Conservation (phyloP, 37 sponge, comb jelly and placozoan species). For the Mnemiopsis leidyi region DNA sequence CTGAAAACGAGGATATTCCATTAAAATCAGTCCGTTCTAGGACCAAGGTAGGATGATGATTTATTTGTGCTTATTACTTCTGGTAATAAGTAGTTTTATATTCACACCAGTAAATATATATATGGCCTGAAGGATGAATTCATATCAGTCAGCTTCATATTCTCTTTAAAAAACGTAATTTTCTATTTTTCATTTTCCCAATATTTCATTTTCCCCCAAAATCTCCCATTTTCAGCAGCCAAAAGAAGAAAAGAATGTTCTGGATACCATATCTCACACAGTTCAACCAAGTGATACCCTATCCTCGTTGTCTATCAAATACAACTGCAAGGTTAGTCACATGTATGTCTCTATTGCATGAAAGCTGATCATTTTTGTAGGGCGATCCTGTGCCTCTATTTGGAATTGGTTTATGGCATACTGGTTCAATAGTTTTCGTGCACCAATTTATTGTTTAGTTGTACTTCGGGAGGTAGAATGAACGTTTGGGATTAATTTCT, state of each 20-base stretch:
- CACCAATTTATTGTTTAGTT: not conserved
- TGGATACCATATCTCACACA: not conserved
- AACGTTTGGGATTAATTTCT: too few relatives aligned
- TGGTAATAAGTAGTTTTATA: too few relatives aligned
- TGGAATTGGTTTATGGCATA: conserved; percentile 7
- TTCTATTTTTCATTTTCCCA: too few relatives aligned
- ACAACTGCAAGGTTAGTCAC: conserved; percentile 54
- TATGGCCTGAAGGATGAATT: too few relatives aligned
- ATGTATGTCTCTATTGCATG: not conserved
- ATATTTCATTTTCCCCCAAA: too few relatives aligned
- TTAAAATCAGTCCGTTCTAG: conserved; percentile 2
- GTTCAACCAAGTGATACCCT: not conserved
- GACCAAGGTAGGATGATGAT: conserved; percentile 2
- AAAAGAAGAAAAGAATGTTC: not conserved
- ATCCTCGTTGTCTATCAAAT: conserved; percentile 26
- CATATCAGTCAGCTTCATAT: too few relatives aligned
- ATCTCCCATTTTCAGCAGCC: not conserved
- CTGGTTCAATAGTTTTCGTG: conserved; percentile 11
- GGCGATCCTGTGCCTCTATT: conserved; percentile 22
- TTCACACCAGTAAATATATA: too few relatives aligned
- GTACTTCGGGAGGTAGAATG: too few relatives aligned
- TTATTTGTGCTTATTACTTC: too few relatives aligned
- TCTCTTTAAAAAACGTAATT: not conserved
- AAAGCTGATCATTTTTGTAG: not conserved
- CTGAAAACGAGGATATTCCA: not conserved